Base-by-base conservation (phyloP, 1,140 invertebrate species). In the Zophobas atratus region DNA sequence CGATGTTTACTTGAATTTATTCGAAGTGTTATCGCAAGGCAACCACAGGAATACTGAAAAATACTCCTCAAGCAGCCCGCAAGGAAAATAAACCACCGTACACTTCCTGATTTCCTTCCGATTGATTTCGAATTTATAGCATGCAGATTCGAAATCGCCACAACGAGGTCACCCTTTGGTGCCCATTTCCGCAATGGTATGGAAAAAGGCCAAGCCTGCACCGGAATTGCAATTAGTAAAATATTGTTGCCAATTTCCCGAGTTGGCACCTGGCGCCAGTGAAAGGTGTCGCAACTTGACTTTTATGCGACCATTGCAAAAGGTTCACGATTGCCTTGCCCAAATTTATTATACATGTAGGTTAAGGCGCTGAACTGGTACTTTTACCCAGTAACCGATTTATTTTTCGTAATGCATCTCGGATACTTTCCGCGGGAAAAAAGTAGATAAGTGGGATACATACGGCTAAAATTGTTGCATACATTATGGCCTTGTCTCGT, bases 251-350 rank as follows among this genome's bases (percentile, higher is more conserved):
- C 38, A 67, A 67, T 41, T 35, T 60, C n/a, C 5, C 56, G 56
- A 60, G 33, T 36, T 35, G 33, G 5, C 8, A 35, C 35, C 36
- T n/a, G 71, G 71, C 71, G 71, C 71, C 71, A 74, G 71, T 74
- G 71, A 74, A 74, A 74, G 71, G 71, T 74, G 55, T 74, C 71
- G 51, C 71, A 74, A 74, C 20, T 8, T 74, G 71, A 74, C 71
- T 74, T 74, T 74, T 74, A 74, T 41, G 48, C 38, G 46, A 32
- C 48, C 51, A 77, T 77, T 77, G 76, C 76, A 72, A 77, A 77
- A 77, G 51, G 51, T 53, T 77, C 48, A 46, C 49, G 76, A 71
- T 71, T 60, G 67, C 76, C 76, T 77, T 77, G 67, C 76, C 63
- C 46, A 77, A 57, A 75, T 77, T 53, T 49, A 46, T 55, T 43